Evolutionary conservation across 2,888 invertebrate species (phyloP), one percentile per base, ranked within the genome.

Genomic region (Pachymerium ferrugineum): DNA sequence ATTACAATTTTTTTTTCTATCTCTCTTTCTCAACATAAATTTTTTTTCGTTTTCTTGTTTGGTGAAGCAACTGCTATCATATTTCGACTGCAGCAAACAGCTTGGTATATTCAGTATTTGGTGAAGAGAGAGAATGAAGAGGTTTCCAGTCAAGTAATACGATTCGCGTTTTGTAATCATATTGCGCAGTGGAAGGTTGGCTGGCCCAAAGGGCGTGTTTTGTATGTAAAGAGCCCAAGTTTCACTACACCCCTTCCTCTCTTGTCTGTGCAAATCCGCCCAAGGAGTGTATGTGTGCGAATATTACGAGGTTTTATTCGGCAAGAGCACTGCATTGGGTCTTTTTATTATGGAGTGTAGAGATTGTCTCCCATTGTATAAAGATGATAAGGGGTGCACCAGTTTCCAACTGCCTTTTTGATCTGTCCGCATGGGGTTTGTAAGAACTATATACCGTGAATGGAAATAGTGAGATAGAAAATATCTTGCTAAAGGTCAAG

Each of bases 261-360:
- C 54, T 28, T 22, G 54, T 54, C 22, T 54, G 54, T 25, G 25
- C 54, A 54, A 54, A 54, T 54, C 54, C 54, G 54, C 54, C 54
- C 22, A 54, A 54, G 14, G 54, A 54, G 22, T 54, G 54, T 54
- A 25, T 54, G 54, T 54, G 25, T 14, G 54, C 25, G 54, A 54
- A 54, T 54, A 54, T 54, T 54, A 54, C 54, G 25, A 25, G 25
- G 54, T 54, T 54, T 54, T 54, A 54, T 54, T 54, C 54, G 54
- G 25, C 54, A 25, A 22, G 22, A 54, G 54, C 22, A 54, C 25
- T 54, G 54, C 54, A 54, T 54, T 54, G 54, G 54, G 54, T 54
- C 54, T 54, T 54, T 54, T 54, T 54, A 54, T 54, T 54, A 54
- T 54, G 54, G 54, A 25, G 54, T 54, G 54, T 54, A 54, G 54